Percentiles rank a stretch among this genome's conserved stretches.
These are phyloP conservation scores for Helostoma temminkii DNA, from an alignment of 2,797 vertebrate genomes.

Conservation along the genomic window DNA sequence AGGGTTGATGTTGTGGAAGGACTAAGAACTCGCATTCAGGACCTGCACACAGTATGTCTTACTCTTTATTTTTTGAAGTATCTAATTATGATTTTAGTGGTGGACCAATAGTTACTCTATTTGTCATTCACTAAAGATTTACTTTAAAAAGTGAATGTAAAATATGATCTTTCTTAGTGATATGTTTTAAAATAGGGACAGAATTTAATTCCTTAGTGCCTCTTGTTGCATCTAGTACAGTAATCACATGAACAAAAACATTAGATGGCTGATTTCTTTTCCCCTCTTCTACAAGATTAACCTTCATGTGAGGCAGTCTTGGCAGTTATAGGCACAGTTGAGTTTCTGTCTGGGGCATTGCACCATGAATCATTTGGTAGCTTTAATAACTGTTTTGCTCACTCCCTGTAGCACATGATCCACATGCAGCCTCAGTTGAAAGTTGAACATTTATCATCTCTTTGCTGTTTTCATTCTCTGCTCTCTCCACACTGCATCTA, in stretches of 20 bases:
- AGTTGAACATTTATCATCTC: neutral
- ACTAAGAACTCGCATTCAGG: slow-evolving; percentile 92
- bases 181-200: neutral
- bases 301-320: neutral
- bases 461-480: neutral
- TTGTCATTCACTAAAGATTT: slow-evolving; percentile 9
- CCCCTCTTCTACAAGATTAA: slow-evolving; percentile 35
- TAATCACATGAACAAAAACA: neutral
- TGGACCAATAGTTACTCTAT: neutral
- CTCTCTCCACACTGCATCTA: neutral
- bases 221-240: neutral
- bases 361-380: slow-evolving; percentile 27
- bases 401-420: slow-evolving; percentile 71
- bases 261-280: slow-evolving; percentile 32
- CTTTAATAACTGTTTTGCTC: slow-evolving; percentile 39
- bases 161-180: neutral
- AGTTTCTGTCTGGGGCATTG: slow-evolving; percentile 19
- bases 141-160: slow-evolving; percentile 7
- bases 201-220: too few relatives aligned
- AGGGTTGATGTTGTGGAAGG: slow-evolving; percentile 90
- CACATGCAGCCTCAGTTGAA: slow-evolving; percentile 59
- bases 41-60: slow-evolving; percentile 91
- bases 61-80: neutral
- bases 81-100: slow-evolving; percentile 27
- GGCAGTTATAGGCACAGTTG: neutral